phyloP scores from a whole-genome alignment of 2,113 vertebrate species.

The Oostethus manadensis region DNA sequence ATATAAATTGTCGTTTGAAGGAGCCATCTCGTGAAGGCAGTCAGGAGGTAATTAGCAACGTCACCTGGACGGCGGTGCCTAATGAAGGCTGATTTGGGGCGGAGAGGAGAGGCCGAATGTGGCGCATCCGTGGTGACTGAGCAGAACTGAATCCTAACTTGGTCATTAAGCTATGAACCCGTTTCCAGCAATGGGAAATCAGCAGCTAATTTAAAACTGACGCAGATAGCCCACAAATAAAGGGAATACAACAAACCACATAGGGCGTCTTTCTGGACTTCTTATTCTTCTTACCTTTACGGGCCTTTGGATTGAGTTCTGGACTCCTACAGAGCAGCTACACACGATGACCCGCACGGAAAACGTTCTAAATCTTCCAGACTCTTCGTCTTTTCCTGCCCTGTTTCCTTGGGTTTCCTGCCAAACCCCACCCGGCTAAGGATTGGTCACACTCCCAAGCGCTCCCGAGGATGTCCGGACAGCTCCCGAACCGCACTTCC shows the following conservation, averaged over 20 bases:
- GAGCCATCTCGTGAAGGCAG: constrained; percentile 19
- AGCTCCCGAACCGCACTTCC: too few species aligned
- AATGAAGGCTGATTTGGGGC: constrained; percentile 23
- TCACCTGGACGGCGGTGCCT: constrained; percentile 12
- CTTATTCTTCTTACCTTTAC: too few species aligned
- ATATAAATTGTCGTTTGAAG: constrained; percentile 1
- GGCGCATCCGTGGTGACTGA: constrained; percentile 5
- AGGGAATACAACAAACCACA: background rate
- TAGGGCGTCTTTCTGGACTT: background rate
- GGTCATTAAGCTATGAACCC: constrained; percentile 29
- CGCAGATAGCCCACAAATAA: constrained; percentile 4
- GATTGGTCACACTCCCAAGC: too few species aligned
- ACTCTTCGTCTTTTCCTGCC: too few species aligned
- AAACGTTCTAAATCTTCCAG: too few species aligned
- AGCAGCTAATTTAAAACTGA: constrained; percentile 15
- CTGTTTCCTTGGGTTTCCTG: too few species aligned
- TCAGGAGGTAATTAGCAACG: constrained; percentile 23
- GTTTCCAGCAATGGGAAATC: constrained; percentile 33
- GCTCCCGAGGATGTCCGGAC: too few species aligned
- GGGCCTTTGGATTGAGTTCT: too few species aligned
- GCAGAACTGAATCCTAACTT: constrained; percentile 41
- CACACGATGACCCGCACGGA: too few species aligned
- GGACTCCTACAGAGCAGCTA: too few species aligned
- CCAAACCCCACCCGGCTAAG: too few species aligned
- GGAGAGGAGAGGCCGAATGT: background rate